A percentile compares a stretch with the other conserved stretches of the same genome.
Conservation (phyloP, 2,113 vertebrate species). For the Trichomycterus rosablanca region DNA sequence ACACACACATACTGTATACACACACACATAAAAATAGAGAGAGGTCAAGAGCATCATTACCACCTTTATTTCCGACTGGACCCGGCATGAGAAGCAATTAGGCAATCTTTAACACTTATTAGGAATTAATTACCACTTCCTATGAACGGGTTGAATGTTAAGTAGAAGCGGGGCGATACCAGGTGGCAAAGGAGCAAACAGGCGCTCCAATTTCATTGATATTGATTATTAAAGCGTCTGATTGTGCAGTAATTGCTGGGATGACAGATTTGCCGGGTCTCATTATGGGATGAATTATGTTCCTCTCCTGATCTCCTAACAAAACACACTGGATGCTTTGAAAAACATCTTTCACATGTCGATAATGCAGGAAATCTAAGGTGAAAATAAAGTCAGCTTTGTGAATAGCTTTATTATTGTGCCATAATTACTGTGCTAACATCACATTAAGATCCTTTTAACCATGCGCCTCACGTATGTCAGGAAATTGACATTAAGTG, state of each 20-base stretch:
- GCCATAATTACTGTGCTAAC: neutral
- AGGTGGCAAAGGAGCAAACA: constrained; percentile 11
- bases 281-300: constrained; percentile 36
- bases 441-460: constrained; percentile 3
- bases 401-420: neutral
- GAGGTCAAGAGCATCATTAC: constrained; percentile 51
- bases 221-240: constrained; percentile 49
- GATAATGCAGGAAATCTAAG: neutral
- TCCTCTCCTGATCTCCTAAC: constrained; percentile 4
- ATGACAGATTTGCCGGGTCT: constrained; percentile 14
- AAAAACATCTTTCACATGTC: neutral
- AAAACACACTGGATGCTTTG: neutral
- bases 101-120: constrained; percentile 54
- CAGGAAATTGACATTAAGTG: no score
- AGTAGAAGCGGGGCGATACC: constrained; percentile 35
- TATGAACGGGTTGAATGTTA: constrained; percentile 51
- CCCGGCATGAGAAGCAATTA: constrained; percentile 53
- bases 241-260: constrained; percentile 37
- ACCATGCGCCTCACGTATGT: no score
- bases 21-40: constrained; percentile 3
- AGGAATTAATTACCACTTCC: constrained; percentile 58
- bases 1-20: no score
- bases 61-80: constrained; percentile 40
- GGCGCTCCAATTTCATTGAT: constrained; percentile 37
- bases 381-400: neutral